These are phyloP conservation scores for Vanessa tameamea DNA, from an alignment of 1,140 invertebrate species.

Conservation along the genomic window DNA sequence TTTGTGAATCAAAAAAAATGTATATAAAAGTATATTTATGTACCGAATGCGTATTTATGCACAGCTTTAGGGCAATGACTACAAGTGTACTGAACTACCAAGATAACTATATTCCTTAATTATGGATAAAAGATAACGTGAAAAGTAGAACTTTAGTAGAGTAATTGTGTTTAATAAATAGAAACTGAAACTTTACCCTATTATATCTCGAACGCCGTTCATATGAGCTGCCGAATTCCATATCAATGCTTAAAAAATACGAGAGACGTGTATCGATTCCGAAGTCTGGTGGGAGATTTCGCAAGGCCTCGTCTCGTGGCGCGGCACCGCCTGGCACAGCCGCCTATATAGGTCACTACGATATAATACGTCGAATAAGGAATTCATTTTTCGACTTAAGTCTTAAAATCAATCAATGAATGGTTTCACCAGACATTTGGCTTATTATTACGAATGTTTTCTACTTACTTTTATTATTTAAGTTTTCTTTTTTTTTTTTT, in stretches of 20 bases:
- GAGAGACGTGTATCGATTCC: slow-evolving; percentile 56
- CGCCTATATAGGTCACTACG: slow-evolving; percentile 59
- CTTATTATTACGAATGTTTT: no score
- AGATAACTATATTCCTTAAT: no score
- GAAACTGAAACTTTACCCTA: slow-evolving; percentile 48
- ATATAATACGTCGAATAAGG: slow-evolving; percentile 33
- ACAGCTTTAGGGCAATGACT: no score
- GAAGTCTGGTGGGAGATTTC: slow-evolving; percentile 45
- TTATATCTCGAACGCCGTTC: slow-evolving; percentile 70
- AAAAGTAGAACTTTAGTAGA: neutral
- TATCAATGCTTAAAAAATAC: slow-evolving; percentile 24
- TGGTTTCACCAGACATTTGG: no score
- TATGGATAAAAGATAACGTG: no score
- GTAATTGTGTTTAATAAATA: neutral
- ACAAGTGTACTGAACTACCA: no score
- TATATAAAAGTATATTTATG: no score
- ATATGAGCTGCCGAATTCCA: slow-evolving; percentile 66
- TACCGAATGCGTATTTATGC: no score
- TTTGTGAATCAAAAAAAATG: no score
- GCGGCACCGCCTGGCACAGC: slow-evolving; percentile 53
- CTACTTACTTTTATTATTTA: no score
- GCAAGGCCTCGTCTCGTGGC: slow-evolving; percentile 35
- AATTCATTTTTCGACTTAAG: neutral
- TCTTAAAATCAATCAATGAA: no score
- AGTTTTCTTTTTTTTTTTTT: no score